Conservation (phyloP, 2,888 invertebrate species). For the Amitus sp. region DNA sequence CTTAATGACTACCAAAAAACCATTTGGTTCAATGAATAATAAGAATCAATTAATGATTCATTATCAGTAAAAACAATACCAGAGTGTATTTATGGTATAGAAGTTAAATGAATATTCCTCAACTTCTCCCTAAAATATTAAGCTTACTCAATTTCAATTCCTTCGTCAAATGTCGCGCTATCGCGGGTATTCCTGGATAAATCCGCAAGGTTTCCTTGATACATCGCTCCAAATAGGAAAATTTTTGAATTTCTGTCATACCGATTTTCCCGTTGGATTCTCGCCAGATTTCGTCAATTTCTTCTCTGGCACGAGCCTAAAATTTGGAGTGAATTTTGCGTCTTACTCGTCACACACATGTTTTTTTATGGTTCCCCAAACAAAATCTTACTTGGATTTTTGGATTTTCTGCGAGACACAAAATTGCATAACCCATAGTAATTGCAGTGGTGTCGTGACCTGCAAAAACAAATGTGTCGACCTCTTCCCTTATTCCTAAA, state of each 20-base stretch:
- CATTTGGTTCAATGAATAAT: no score
- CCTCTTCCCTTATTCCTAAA: slow-evolving; percentile 38
- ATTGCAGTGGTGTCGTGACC: slow-evolving; percentile 19
- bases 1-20: no score
- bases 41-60: no score
- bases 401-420: slow-evolving; percentile 19
- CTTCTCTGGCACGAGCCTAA: slow-evolving; percentile 42
- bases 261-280: slow-evolving; percentile 67
- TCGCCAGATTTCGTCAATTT: slow-evolving; percentile 62
- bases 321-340: neutral
- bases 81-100: no score
- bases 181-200: slow-evolving; percentile 75
- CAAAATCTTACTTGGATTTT: slow-evolving; percentile 18
- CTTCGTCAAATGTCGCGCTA: slow-evolving; percentile 70
- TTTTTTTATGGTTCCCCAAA: no score
- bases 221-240: slow-evolving; percentile 76
- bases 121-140: no score
- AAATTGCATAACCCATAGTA: slow-evolving; percentile 12
- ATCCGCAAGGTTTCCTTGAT: slow-evolving; percentile 76
- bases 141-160: slow-evolving; percentile 61
- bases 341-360: neutral
- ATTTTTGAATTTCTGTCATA: slow-evolving; percentile 70
- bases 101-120: no score
- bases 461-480: slow-evolving; percentile 26
- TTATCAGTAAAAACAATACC: no score